These are phyloP conservation scores for Drosophila affinis DNA, from an alignment of 2,888 invertebrate species.

Conservation along the genomic window DNA sequence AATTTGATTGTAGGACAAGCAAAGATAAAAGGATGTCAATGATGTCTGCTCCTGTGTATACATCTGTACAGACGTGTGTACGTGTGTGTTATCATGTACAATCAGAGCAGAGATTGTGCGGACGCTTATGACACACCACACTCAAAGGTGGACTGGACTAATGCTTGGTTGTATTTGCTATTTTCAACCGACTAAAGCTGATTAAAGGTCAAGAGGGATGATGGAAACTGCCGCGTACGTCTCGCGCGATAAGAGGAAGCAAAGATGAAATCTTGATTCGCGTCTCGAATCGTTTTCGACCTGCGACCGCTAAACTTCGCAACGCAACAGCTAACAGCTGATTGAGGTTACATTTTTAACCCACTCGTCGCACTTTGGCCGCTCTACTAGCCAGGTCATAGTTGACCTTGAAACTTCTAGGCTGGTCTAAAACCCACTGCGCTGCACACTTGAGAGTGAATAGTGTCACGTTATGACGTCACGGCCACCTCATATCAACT, in stretches of 20 bases:
- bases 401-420: conserved; percentile 17
- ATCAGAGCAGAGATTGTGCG: neutral
- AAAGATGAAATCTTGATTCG: conserved; percentile 2
- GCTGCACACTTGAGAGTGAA: neutral
- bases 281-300: neutral
- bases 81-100: neutral
- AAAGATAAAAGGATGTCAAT: neutral
- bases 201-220: conserved; percentile 31
- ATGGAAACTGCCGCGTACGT: conserved; percentile 31
- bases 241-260: conserved; percentile 22
- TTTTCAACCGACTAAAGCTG: neutral
- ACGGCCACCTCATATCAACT: conserved; percentile 49
- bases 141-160: neutral
- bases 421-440: neutral
- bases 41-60: neutral
- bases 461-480: conserved; percentile 49
- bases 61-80: neutral
- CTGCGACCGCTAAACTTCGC: neutral
- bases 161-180: neutral
- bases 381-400: neutral
- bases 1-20: neutral
- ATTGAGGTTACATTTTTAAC: conserved; percentile 33
- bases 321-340: conserved; percentile 1
- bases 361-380: conserved; percentile 16
- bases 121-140: neutral